Conservation (phyloP, 2,113 vertebrate species). For the Camelus bactrianus region DNA sequence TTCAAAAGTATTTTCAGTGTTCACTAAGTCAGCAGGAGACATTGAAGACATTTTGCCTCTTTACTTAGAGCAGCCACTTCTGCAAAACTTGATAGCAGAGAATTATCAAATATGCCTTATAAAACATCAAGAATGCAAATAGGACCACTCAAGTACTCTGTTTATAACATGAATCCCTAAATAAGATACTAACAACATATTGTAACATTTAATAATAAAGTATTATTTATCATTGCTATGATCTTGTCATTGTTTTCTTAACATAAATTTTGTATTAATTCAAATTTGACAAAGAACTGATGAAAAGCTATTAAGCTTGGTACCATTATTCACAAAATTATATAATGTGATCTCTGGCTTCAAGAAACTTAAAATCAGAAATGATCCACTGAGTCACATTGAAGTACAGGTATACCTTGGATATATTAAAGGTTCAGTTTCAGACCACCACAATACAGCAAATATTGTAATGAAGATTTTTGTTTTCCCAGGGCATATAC, state of each 20-base stretch:
- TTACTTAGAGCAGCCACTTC: constrained; percentile 61
- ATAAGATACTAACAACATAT: background rate
- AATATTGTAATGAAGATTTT: background rate
- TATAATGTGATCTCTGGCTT: background rate
- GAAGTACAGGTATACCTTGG: too few relatives aligned
- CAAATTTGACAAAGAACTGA: background rate
- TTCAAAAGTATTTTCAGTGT: constrained; percentile 59
- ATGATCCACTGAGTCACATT: background rate
- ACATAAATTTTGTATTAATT: background rate
- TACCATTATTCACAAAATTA: background rate
- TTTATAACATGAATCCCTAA: constrained; percentile 4
- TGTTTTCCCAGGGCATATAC: background rate
- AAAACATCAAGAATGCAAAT: constrained; percentile 70
- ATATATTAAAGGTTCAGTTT: background rate
- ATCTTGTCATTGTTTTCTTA: background rate
- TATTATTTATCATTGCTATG: background rate
- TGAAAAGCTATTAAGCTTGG: background rate
- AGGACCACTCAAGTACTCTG: background rate
- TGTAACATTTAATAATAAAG: background rate
- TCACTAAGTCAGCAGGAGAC: constrained; percentile 68
- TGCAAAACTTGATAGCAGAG: constrained; percentile 47
- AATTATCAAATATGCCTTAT: constrained; percentile 58
- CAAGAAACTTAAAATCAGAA: background rate
- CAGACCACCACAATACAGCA: background rate
- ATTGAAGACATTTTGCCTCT: constrained; percentile 74